phyloP scores from a whole-genome alignment of 2,888 invertebrate species.

The Crepidodera aurea region DNA sequence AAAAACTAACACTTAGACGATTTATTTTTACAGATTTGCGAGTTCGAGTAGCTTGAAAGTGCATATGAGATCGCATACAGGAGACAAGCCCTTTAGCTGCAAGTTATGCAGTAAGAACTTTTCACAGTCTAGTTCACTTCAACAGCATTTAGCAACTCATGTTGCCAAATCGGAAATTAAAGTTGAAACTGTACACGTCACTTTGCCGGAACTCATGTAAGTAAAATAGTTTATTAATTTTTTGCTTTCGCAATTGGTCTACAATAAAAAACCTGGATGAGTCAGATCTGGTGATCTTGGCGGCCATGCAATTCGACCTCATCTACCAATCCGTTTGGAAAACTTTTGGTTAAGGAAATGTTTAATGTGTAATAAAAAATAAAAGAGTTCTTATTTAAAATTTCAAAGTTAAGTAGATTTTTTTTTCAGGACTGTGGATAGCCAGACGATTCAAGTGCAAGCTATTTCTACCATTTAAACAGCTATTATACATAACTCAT shows the following conservation, averaged over 20 bases:
- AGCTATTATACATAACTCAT: not conserved
- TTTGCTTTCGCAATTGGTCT: too few relatives aligned
- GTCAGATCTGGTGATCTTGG: too few relatives aligned
- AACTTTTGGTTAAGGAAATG: too few relatives aligned
- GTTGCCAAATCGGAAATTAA: constrained; percentile 41
- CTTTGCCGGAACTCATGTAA: constrained; percentile 56
- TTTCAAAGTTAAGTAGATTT: not conserved
- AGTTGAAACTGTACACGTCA: constrained; percentile 56
- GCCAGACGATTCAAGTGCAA: constrained; percentile 56
- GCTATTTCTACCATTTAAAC: constrained; percentile 39
- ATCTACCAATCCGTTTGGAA: too few relatives aligned
- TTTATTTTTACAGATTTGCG: constrained; percentile 53
- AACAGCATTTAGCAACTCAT: constrained; percentile 50
- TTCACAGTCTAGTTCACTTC: constrained; percentile 51
- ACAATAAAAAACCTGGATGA: too few relatives aligned
- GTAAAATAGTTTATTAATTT: too few relatives aligned
- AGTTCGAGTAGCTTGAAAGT: constrained; percentile 58
- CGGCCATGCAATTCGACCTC: too few relatives aligned
- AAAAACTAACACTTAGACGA: too few relatives aligned
- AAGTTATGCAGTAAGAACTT: constrained; percentile 58
- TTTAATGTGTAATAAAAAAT: too few relatives aligned
- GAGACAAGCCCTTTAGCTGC: constrained; percentile 55
- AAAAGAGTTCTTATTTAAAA: too few relatives aligned
- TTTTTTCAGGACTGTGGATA: constrained; percentile 50
- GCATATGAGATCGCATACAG: constrained; percentile 56